Conservation (phyloP, 2,113 vertebrate genomes). For the Empidonax traillii region DNA sequence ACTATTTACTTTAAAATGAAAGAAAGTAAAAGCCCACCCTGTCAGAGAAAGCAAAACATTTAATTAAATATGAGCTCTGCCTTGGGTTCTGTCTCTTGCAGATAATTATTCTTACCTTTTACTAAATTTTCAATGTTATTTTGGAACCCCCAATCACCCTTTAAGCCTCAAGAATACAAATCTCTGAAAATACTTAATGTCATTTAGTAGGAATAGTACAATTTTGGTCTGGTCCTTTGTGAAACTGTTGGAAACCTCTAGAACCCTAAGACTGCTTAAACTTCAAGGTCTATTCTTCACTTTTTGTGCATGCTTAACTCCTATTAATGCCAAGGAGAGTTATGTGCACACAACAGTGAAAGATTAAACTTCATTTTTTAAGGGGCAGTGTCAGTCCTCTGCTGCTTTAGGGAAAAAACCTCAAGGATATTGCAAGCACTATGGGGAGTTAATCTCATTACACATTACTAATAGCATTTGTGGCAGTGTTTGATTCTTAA, state of each 20-base stretch:
- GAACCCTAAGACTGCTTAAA: not conserved
- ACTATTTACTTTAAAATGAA: not conserved
- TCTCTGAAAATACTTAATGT: not conserved
- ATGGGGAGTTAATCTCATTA: constrained; percentile 55
- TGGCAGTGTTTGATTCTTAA: constrained; percentile 28
- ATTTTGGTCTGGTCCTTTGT: not conserved
- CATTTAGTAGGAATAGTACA: not conserved
- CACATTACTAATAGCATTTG: constrained; percentile 34
- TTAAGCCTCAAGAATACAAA: not conserved
- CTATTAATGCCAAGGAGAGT: not conserved
- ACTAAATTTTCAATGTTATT: not conserved
- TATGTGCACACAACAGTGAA: not conserved
- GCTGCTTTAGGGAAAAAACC: not conserved
- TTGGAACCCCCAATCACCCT: not conserved
- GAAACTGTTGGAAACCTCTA: not conserved
- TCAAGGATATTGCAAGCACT: constrained; percentile 25
- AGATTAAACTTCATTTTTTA: constrained; percentile 40
- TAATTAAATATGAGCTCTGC: not conserved
- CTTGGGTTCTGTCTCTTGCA: not conserved
- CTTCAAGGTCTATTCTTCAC: not conserved
- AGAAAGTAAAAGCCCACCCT: not conserved
- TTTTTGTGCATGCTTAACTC: not conserved
- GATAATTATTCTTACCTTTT: not conserved
- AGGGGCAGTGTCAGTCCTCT: not conserved
- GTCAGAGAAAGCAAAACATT: not conserved